phyloP scores from a whole-genome alignment of 2,797 vertebrate species.

The Salarias fasciatus region DNA sequence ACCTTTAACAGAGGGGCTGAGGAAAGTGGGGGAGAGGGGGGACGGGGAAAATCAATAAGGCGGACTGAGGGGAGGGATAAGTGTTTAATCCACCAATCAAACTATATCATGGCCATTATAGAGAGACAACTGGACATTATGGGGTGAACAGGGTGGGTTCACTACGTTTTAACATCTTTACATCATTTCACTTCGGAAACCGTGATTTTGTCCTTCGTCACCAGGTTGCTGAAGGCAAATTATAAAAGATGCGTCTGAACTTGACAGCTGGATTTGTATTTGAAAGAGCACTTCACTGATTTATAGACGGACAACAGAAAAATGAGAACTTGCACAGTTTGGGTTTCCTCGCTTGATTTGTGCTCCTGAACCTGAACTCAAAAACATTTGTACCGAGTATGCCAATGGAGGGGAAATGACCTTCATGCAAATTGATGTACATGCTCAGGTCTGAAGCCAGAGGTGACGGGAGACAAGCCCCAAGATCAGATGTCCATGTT shows the following conservation, averaged over 20 bases:
- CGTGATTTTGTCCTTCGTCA: neutral
- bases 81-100: slow-evolving; percentile 83
- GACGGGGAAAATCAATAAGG: slow-evolving; percentile 76
- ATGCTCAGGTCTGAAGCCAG: no score
- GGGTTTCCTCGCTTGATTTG: neutral
- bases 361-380: neutral
- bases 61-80: slow-evolving; percentile 78
- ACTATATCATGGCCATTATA: slow-evolving; percentile 78
- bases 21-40: slow-evolving; percentile 32
- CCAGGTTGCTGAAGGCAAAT: neutral
- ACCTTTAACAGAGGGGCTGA: slow-evolving; percentile 71
- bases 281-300: neutral
- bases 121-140: slow-evolving; percentile 71
- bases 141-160: slow-evolving; percentile 58
- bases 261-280: neutral
- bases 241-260: neutral
- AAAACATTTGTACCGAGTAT: neutral
- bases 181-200: no score
- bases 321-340: neutral
- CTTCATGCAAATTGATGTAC: neutral
- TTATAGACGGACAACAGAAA: neutral
- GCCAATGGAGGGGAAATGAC: neutral
- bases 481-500: neutral
- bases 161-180: slow-evolving; percentile 35
- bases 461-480: neutral